phyloP scores from a whole-genome alignment of 53 echinoderm and acorn worm genomes.

The Holothuria scabra region DNA sequence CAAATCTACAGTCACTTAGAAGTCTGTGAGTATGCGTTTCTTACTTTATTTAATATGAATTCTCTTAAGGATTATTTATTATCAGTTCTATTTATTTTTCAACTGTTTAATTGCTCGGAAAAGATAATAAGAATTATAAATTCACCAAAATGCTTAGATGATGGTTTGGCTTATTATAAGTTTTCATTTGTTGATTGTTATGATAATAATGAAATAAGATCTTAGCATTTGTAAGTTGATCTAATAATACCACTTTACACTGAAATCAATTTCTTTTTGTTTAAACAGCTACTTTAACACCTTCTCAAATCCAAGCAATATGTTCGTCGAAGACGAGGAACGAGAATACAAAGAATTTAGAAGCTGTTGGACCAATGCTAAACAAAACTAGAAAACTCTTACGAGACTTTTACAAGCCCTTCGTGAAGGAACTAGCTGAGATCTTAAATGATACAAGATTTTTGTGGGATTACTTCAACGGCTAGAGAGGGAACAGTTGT shows the following conservation, averaged over 20 bases:
- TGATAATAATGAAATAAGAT: too few species aligned
- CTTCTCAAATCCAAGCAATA: neutral
- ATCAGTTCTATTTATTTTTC: too few species aligned
- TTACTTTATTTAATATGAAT: too few species aligned
- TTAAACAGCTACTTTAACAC: neutral
- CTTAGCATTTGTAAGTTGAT: too few species aligned
- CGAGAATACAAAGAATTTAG: neutral
- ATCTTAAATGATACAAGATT: constrained; percentile 17
- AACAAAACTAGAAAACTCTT: constrained; percentile 31
- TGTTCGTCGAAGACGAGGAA: neutral
- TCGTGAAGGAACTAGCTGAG: constrained; percentile 26
- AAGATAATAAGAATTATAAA: too few species aligned
- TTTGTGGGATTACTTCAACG: neutral
- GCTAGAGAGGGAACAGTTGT: too few species aligned
- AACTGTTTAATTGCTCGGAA: too few species aligned
- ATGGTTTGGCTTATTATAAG: too few species aligned
- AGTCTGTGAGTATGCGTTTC: constrained; percentile 46
- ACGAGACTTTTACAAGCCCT: constrained; percentile 35
- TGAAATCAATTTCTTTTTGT: neutral
- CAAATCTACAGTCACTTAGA: constrained; percentile 39
- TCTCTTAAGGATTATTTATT: too few species aligned
- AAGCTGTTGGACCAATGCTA: constrained; percentile 30
- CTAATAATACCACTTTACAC: too few species aligned
- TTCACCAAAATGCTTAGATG: too few species aligned
- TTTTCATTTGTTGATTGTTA: too few species aligned